Conservation (phyloP, 2,888 invertebrate species). For the Dynastes hyllus region DNA sequence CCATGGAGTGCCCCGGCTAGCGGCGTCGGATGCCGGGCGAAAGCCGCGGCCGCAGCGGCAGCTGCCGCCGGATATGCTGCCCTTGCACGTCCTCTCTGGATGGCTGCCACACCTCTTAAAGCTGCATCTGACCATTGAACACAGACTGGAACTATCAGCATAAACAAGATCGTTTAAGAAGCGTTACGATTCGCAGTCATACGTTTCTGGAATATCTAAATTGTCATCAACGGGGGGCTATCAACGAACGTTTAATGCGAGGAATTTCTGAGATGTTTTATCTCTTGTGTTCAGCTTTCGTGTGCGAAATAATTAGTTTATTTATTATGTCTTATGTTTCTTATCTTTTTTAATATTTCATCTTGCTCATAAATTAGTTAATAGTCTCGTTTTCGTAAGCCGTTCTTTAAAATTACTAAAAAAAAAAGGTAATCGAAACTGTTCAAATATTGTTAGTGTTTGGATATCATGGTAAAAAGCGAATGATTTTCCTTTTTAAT, state of each 20-base stretch:
- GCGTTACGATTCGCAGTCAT: slow-evolving; percentile 51
- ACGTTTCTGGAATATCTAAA: slow-evolving; percentile 66
- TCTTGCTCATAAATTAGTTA: slow-evolving; percentile 49
- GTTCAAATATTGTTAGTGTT: no score
- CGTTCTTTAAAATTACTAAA: slow-evolving; percentile 5
- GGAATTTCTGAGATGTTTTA: not conserved
- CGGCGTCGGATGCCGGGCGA: slow-evolving; percentile 79
- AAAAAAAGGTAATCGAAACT: not conserved
- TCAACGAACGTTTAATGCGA: slow-evolving; percentile 10
- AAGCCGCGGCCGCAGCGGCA: slow-evolving; percentile 82
- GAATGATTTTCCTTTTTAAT: no score
- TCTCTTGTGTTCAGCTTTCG: not conserved
- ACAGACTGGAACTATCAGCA: slow-evolving; percentile 83
- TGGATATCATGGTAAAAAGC: no score
- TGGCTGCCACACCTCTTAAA: slow-evolving; percentile 88
- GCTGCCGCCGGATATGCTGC: slow-evolving; percentile 82
- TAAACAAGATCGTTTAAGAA: slow-evolving; percentile 33
- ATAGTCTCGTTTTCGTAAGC: slow-evolving; percentile 45
- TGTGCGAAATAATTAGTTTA: not conserved
- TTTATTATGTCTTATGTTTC: not conserved
- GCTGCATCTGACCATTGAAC: slow-evolving; percentile 94
- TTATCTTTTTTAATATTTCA: slow-evolving; percentile 38
- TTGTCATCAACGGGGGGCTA: slow-evolving; percentile 59
- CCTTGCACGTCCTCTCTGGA: slow-evolving; percentile 84
- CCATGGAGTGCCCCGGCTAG: slow-evolving; percentile 87